Evolutionary conservation across 2,113 vertebrate species (phyloP).

Genomic region (Pluvialis apricaria): DNA sequence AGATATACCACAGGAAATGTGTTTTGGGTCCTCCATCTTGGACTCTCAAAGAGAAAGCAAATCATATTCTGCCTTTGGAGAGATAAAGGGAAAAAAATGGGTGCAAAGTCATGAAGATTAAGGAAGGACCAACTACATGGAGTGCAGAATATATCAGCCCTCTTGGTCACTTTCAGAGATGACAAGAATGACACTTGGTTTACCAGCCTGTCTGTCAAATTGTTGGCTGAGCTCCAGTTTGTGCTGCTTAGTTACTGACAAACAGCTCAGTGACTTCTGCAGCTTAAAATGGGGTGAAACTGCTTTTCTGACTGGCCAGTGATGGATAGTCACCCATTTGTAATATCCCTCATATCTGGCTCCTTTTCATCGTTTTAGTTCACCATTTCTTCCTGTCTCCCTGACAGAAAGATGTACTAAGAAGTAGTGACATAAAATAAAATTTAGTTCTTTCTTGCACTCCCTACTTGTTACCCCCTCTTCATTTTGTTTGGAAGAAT

Average conservation of each 20-base stretch:
- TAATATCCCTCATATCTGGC: neutral
- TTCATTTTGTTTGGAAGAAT: neutral
- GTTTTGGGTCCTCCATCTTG: neutral
- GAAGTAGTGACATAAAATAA: neutral
- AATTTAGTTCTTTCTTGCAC: neutral
- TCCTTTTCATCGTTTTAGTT: neutral
- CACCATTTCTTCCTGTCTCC: neutral
- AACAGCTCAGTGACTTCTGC: conserved; percentile 6
- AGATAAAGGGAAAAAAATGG: neutral
- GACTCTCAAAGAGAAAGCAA: neutral
- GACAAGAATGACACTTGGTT: neutral
- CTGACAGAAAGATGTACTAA: neutral
- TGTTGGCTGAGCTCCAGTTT: neutral
- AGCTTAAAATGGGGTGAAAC: neutral
- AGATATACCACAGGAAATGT: neutral
- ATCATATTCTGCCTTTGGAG: neutral
- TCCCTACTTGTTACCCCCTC: neutral
- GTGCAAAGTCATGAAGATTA: neutral
- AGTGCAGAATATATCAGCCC: neutral
- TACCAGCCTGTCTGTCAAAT: neutral
- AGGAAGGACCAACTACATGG: neutral
- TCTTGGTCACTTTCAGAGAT: neutral
- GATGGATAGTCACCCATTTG: neutral
- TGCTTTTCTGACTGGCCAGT: neutral
- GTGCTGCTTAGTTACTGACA: neutral